Conservation (phyloP, 2,797 vertebrate species). For the Valencia hispanica region DNA sequence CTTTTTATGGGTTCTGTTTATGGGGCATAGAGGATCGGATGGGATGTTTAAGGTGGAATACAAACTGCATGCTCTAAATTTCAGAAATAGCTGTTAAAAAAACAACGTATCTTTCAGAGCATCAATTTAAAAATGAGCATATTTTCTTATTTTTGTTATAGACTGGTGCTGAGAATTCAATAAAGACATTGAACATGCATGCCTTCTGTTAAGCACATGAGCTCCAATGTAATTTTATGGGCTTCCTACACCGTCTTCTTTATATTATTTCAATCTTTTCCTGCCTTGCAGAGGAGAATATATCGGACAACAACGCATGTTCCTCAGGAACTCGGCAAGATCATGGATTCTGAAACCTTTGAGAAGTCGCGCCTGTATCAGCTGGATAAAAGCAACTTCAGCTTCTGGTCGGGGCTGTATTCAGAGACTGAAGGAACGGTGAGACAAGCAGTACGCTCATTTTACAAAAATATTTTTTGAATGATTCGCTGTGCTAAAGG, state of each 20-base stretch:
- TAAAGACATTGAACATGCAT: neutral
- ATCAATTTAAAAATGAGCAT: neutral
- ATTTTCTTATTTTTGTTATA: neutral
- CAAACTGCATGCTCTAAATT: no score
- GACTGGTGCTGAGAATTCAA: neutral
- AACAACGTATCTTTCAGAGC: neutral
- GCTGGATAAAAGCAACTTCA: conserved; percentile 98
- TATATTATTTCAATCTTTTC: conserved; percentile 15
- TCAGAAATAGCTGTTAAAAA: neutral
- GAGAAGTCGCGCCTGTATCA: conserved; percentile 98
- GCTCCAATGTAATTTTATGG: neutral
- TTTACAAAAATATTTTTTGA: neutral
- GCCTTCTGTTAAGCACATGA: neutral
- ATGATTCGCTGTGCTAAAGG: neutral
- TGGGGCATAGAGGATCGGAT: neutral
- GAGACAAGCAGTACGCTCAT: conserved; percentile 50
- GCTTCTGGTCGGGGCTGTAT: conserved; percentile 98
- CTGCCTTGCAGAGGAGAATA: conserved; percentile 83
- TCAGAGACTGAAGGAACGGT: conserved; percentile 97
- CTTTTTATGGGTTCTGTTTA: neutral
- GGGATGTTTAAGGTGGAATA: no score
- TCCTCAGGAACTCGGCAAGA: conserved; percentile 91
- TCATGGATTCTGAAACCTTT: conserved; percentile 97
- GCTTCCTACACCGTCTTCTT: neutral
- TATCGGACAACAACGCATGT: conserved; percentile 91